Percentiles rank a stretch among this genome's conserved stretches.
Conservation (phyloP, 2,888 invertebrate genomes). For the Lutraria lutraria region DNA sequence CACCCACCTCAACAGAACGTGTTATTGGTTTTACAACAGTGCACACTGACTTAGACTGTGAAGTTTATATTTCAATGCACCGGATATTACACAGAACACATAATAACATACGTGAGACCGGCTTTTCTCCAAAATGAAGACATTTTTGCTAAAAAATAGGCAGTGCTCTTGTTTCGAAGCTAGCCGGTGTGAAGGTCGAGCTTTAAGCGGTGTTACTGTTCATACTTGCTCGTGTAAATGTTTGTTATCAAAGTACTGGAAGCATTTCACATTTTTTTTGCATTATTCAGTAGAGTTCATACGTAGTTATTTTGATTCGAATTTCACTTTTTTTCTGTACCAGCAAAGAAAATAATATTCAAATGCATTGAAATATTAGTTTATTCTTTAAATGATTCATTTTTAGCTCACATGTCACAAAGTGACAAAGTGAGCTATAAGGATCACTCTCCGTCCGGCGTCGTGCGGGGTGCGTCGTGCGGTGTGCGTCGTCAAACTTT, state of each 20-base stretch:
- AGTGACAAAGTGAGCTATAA: too few species aligned
- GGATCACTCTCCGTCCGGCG: too few species aligned
- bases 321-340: too few species aligned
- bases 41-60: not conserved
- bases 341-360: too few species aligned
- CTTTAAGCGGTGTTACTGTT: constrained; percentile 18
- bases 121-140: constrained; percentile 70
- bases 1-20: constrained; percentile 25
- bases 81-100: not conserved
- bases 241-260: constrained; percentile 20
- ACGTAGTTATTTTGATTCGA: too few species aligned
- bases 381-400: too few species aligned
- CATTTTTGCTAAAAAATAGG: constrained; percentile 50
- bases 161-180: not conserved
- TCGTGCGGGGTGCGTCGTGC: too few species aligned
- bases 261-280: not conserved
- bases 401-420: too few species aligned
- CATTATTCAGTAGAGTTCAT: too few species aligned
- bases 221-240: not conserved
- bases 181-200: constrained; percentile 46
- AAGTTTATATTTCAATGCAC: not conserved
- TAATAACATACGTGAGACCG: constrained; percentile 66
- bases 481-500: too few species aligned
- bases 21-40: not conserved
- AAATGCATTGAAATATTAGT: too few species aligned